Base-by-base conservation (phyloP, 64 coral and sea anemone genomes). In the Exaiptasia diaphana region DNA sequence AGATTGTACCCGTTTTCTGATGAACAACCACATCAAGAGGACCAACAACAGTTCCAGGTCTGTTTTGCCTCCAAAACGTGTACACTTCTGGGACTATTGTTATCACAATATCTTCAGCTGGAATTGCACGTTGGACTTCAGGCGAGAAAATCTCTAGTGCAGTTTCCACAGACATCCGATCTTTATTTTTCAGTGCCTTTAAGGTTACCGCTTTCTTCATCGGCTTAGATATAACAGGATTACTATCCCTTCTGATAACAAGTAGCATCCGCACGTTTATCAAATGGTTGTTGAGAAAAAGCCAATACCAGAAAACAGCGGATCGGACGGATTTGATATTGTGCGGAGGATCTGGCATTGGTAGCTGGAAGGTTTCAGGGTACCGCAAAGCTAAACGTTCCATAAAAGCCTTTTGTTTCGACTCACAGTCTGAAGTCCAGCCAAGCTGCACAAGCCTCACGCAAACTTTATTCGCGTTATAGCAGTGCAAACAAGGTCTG, bases 121-220 rank as follows among this genome's bases (percentile, higher is more conserved):
- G 83, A 28, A 75, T 86, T n/a, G 83, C 55, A 18, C 29, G 25
- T 4, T 76, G 71, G 20, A 76, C 57, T 32, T 76, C 44, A 22
- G 55, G 76, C 4, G 68, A 55, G 17, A 81, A 75, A 0, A 86
- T 22, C 37, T 93, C 82, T 35, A 86, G 18, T 18, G 82, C 90
- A 18, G 82, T 86, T 64, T 93, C 90, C 0, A 86, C 82, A 25
- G 75, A 85, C 82, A 86, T 93, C 36, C 82, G 53, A 21, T 82
- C 90, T 57, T 81, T 93, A 10, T 86, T 93, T 21, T 86, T 85
- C 24, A 93, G 34, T 4, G 75, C 82, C 45, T 81, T 93, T 0
- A 93, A 5, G 1, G 67, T 68, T 27, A 93, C 82, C 0, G 67
- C 38, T 67, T 75, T 86, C 20, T 75, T 75, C 76, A 86, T 93